Evolutionary conservation across 2,113 vertebrate species (phyloP), one percentile per base, ranked within the genome.

Genomic region (Isichthys henryi): DNA sequence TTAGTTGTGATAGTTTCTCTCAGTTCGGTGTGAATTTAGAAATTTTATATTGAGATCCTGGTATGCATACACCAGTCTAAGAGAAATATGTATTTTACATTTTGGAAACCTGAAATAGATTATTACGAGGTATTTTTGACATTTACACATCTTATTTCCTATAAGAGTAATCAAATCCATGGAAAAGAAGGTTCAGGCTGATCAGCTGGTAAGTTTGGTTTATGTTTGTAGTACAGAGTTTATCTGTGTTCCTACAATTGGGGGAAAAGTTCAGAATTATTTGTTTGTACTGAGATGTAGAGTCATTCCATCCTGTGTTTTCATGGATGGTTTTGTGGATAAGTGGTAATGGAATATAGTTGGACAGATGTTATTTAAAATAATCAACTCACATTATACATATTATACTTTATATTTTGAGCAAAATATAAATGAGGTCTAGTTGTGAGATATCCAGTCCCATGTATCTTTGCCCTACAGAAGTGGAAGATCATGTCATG

Each of bases 401-500:
- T 52, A 15, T 3, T 50, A 53, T 4, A 13, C 15, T 35, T 15
- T 39, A 19, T 39, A 6, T 35, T 15, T 77, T 39, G 27, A 31
- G 27, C 74, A 80, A 5, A 15, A 15, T 43, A 39, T 17, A 50
- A 50, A 48, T 17, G 43, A 39, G 11, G 53, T 21, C 19, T 56
- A 21, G 53, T 21, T 35, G 39, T 15, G 15, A 53, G 31, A 8
- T 62, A 10, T n/a, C 70, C 3, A 23, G 50, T 35, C 19, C 50
- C 90, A 13, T 86, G 49, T 3, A 5, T 87, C 49, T 91, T 92
- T 35, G 91, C 92, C 91, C 93, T 93, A 88, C 96, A 99, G 98
- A 97, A 98, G 90, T 99, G 98, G 98, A 98, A 99, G 96, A 97
- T 99, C 90, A 99, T 99, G 98, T 98, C 98, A 35, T 98, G 97